Conservation (phyloP, 2,888 invertebrate species). For the Drosophila robusta region DNA sequence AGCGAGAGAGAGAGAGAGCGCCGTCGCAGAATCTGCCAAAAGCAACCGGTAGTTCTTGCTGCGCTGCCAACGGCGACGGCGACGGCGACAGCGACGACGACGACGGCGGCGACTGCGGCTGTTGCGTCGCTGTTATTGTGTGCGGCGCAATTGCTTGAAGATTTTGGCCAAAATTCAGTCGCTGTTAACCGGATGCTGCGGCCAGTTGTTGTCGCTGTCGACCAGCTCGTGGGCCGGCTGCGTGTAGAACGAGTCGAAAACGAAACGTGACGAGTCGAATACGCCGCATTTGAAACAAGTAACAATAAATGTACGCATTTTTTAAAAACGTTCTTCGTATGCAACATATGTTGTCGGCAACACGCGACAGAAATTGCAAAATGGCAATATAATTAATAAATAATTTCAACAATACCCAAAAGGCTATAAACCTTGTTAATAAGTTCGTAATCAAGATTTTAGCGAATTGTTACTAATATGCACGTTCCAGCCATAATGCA, state of each 20-base stretch:
- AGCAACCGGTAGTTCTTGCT: constrained; percentile 76
- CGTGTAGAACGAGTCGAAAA: constrained; percentile 31
- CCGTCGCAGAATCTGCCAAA: constrained; percentile 38
- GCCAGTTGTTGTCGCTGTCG: constrained; percentile 68
- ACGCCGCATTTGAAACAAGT: constrained; percentile 20
- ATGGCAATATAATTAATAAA: constrained; percentile 5
- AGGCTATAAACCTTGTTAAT: constrained; percentile 30
- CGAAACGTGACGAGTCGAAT: constrained; percentile 25
- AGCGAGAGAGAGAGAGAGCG: constrained; percentile 19
- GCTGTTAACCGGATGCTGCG: constrained; percentile 74
- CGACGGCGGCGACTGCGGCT: constrained; percentile 29
- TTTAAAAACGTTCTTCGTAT: neutral
- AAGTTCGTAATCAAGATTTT: constrained; percentile 24
- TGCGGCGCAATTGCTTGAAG: constrained; percentile 24
- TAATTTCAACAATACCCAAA: neutral
- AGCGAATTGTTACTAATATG: constrained; percentile 42
- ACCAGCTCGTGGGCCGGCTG: constrained; percentile 56
- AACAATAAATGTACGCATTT: constrained; percentile 9
- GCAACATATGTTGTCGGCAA: neutral
- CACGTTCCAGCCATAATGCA: constrained; percentile 15
- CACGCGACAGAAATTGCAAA: constrained; percentile 8
- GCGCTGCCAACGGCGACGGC: constrained; percentile 27
- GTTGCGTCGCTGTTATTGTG: constrained; percentile 68
- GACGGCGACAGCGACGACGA: constrained; percentile 18
- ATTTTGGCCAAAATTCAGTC: constrained; percentile 64